phyloP scores from a whole-genome alignment of 2,888 invertebrate genomes.

The Trilocha varians region DNA sequence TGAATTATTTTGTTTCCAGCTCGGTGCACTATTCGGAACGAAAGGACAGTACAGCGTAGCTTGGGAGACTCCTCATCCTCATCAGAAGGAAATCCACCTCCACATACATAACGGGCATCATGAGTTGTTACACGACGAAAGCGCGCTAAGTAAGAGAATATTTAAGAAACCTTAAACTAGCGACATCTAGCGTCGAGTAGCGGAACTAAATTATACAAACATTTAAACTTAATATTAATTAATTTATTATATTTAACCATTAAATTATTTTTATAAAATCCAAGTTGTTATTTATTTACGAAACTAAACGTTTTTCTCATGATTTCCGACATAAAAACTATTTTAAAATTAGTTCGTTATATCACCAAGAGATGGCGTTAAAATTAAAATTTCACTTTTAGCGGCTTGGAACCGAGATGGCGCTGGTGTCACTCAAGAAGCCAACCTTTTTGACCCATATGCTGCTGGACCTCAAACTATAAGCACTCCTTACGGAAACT shows the following conservation, averaged over 20 bases:
- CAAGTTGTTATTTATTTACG: neutral
- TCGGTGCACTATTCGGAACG: constrained; percentile 45
- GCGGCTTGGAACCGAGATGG: constrained; percentile 52
- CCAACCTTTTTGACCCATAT: constrained; percentile 34
- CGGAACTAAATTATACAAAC: constrained; percentile 1
- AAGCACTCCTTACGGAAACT: constrained; percentile 55
- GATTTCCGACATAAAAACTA: neutral
- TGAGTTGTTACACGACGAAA: constrained; percentile 29
- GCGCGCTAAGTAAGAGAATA: constrained; percentile 19
- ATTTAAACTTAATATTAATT: too few relatives aligned
- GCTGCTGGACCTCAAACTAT: constrained; percentile 48
- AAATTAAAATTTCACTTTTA: constrained; percentile 11
- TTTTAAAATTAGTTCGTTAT: constrained; percentile 6
- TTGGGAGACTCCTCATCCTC: constrained; percentile 33
- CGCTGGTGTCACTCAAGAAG: constrained; percentile 16
- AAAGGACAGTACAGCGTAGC: constrained; percentile 35
- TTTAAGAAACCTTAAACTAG: neutral
- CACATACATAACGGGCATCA: constrained; percentile 55
- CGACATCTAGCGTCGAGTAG: constrained; percentile 12
- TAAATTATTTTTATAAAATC: neutral
- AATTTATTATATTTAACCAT: neutral
- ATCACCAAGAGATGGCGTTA: constrained; percentile 23
- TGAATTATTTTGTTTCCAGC: constrained; percentile 32
- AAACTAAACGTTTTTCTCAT: neutral
- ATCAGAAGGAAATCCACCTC: constrained; percentile 60